A percentile compares a stretch with the other conserved stretches of the same genome.
phyloP scores from a whole-genome alignment of 1,140 invertebrate species.

The Musca vetustissima region DNA sequence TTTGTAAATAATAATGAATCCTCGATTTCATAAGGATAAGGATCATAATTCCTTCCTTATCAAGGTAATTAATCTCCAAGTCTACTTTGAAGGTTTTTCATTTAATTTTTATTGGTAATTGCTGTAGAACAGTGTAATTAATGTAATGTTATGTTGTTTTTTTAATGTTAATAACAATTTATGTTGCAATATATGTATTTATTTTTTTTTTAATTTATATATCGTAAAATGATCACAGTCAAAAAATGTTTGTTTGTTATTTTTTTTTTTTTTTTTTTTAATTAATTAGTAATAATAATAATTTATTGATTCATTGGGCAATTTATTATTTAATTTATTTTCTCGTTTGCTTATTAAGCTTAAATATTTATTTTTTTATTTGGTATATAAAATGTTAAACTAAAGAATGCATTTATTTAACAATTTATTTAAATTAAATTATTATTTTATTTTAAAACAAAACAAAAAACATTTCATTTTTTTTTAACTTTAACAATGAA shows the following conservation, averaged over 20 bases:
- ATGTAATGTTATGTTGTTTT: constrained; percentile 29
- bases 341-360: not conserved
- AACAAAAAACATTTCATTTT: too few species aligned
- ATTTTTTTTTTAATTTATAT: too few species aligned
- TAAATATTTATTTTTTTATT: not conserved
- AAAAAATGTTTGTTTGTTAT: constrained; percentile 40
- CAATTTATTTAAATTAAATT: too few species aligned
- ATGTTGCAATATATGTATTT: constrained; percentile 4
- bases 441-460: too few species aligned
- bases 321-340: too few species aligned
- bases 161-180: constrained; percentile 29
- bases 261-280: constrained; percentile 13
- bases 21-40: too few species aligned
- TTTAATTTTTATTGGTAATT: constrained; percentile 44
- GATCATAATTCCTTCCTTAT: too few species aligned
- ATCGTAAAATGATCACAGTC: constrained; percentile 52
- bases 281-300: not conserved
- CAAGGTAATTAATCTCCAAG: too few species aligned
- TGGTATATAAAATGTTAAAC: not conserved
- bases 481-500: too few species aligned
- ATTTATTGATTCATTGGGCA: not conserved
- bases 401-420: not conserved
- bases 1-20: too few species aligned
- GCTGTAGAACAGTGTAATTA: constrained; percentile 34
- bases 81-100: too few species aligned